Evolutionary conservation across 2,113 vertebrate genomes (phyloP), one percentile per base, ranked within the genome.

Genomic region (Illadopsis cleaveri): DNA sequence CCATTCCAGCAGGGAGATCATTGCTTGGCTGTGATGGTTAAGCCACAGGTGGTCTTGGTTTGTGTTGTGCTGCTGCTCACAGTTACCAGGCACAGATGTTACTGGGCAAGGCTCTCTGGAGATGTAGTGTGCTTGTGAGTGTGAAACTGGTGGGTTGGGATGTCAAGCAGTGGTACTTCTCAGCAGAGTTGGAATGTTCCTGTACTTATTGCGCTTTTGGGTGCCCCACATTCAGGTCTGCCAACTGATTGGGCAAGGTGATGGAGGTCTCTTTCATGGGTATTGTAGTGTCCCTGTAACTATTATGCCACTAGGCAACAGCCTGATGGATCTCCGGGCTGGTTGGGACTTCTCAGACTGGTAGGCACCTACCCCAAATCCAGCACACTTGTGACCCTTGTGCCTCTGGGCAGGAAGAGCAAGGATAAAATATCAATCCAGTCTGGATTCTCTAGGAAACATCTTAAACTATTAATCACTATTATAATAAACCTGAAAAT

Each of bases 141-240:
- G 21, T 0, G 1, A 44, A 54, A 38, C 30, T 10, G 25, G 8
- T 37, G 8, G 4, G 9, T 8, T 66, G 47, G 40, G 25, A 38
- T 61, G n/a, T 19, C 5, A 1, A 42, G 15, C 30, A n/a, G 30
- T 9, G 19, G 12, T 12, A 9, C 9, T 6, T 58, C 69, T 57
- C 53, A 71, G 30, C 42, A 71, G 38, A 42, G 6, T 6, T 75
- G 48, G 47, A 62, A 18, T 24, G 7, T 38, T 28, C 23, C 47
- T 66, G 14, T 37, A 65, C 11, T 78, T 56, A 44, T 1, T 57
- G 33, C 0, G 0, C 12, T 53, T 89, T 23, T 44, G 22, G 9
- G 19, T 80, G 33, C 12, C 20, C 25, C 40, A 18, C 12, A 6
- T 47, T 65, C 22, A 56, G 35, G 22, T 77, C 38, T 73, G 6